Evolutionary conservation across 1,140 invertebrate species (phyloP).

Genomic region (Caerostris darwini): DNA sequence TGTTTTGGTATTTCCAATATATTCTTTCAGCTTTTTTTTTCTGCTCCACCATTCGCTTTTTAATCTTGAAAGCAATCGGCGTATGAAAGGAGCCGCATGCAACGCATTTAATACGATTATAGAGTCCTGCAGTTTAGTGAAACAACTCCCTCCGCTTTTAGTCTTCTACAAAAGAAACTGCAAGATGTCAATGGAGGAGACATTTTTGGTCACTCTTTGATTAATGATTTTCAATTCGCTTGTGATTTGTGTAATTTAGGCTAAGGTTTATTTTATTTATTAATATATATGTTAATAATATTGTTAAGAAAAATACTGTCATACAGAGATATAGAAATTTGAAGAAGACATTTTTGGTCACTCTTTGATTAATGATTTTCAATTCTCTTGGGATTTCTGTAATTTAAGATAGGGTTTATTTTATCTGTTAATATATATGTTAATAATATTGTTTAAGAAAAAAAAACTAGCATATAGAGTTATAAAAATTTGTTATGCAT

Average conservation of each 20-base stretch:
- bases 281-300: no score
- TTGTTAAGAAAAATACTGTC: no score
- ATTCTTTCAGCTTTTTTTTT: slow-evolving; percentile 23
- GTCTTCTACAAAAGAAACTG: not conserved
- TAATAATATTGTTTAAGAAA: no score
- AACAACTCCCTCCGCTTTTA: not conserved
- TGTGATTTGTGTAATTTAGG: no score
- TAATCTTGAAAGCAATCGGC: slow-evolving; percentile 64
- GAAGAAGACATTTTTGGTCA: not conserved
- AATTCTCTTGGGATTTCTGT: no score
- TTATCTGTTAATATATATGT: no score
- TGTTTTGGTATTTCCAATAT: slow-evolving; percentile 17
- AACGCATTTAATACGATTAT: slow-evolving; percentile 64
- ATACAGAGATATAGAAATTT: no score
- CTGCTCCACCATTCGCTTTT: slow-evolving; percentile 43
- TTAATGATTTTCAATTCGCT: not conserved
- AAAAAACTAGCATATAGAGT: no score
- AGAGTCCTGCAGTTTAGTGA: slow-evolving; percentile 10
- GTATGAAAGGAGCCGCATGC: slow-evolving; percentile 49
- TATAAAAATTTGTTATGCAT: no score
- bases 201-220: not conserved
- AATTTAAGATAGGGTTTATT: no score
- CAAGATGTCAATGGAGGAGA: not conserved
- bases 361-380: not conserved
- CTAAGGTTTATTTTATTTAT: no score